Percentiles rank a stretch among this genome's conserved stretches.
These are phyloP conservation scores for Chironomus tentans DNA, from an alignment of 2,888 invertebrate genomes.

Conservation along the genomic window DNA sequence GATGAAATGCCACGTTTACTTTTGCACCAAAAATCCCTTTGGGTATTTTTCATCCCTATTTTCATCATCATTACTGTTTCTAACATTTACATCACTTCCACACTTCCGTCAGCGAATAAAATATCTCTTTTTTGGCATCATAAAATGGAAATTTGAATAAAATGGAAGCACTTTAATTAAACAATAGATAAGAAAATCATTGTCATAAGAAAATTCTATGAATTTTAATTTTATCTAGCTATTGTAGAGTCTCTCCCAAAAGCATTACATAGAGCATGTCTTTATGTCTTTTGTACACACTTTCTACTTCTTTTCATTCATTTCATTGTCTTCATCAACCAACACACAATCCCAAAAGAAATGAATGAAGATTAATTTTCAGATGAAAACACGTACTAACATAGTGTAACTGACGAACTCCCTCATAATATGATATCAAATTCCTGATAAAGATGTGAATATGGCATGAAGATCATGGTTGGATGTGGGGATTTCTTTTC, in stretches of 20 bases:
- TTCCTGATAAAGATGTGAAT: too few relatives aligned
- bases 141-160: not conserved
- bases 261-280: too few relatives aligned
- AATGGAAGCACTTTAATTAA: conserved; percentile 12
- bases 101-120: not conserved
- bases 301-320: not conserved
- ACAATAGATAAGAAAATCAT: not conserved
- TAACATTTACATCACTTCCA: not conserved
- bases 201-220: not conserved
- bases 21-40: not conserved
- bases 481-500: too few relatives aligned
- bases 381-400: not conserved
- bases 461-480: too few relatives aligned
- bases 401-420: not conserved
- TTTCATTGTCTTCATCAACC: not conserved
- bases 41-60: not conserved
- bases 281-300: too few relatives aligned
- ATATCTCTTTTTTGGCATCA: not conserved
- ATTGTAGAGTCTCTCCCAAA: too few relatives aligned
- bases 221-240: conserved; percentile 13
- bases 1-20: not conserved
- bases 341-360: not conserved
- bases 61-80: not conserved
- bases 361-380: not conserved
- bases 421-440: not conserved